These are phyloP conservation scores for Rana temporaria DNA, from an alignment of 2,113 vertebrate genomes.

Conservation along the genomic window DNA sequence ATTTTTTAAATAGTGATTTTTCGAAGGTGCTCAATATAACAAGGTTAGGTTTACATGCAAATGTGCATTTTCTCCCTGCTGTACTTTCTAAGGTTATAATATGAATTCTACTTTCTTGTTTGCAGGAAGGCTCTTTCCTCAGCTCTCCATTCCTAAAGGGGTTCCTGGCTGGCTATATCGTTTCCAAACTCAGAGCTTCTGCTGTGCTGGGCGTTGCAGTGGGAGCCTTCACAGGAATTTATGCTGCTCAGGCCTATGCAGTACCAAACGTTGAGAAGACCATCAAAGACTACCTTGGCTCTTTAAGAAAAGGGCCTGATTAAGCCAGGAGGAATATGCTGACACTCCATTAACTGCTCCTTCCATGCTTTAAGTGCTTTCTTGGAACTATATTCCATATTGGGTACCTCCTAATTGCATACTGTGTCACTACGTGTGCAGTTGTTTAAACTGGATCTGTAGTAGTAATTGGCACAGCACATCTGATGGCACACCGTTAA, in stretches of 20 bases:
- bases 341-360: slow-evolving; percentile 35
- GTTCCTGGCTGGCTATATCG: slow-evolving; percentile 89
- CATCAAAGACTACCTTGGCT: slow-evolving; percentile 80
- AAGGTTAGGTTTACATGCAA: too few species aligned
- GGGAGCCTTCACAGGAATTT: slow-evolving; percentile 90
- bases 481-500: slow-evolving; percentile 47
- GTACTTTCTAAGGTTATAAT: neutral
- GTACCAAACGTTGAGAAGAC: slow-evolving; percentile 89
- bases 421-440: accelerated
- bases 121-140: slow-evolving; percentile 82
- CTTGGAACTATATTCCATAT: slow-evolving; percentile 25
- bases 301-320: slow-evolving; percentile 83
- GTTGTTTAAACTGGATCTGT: slow-evolving; percentile 39
- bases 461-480: slow-evolving; percentile 21
- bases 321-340: slow-evolving; percentile 60
- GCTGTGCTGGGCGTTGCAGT: slow-evolving; percentile 86
- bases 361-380: slow-evolving; percentile 46
- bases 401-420: neutral
- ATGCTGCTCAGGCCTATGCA: slow-evolving; percentile 84
- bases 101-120: neutral
- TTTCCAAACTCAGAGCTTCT: slow-evolving; percentile 90
- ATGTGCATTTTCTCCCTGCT: too few species aligned
- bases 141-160: slow-evolving; percentile 93
- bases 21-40: too few species aligned
- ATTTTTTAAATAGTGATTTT: too few species aligned